phyloP scores from a whole-genome alignment of 2,797 vertebrate species.

The Labroides dimidiatus region DNA sequence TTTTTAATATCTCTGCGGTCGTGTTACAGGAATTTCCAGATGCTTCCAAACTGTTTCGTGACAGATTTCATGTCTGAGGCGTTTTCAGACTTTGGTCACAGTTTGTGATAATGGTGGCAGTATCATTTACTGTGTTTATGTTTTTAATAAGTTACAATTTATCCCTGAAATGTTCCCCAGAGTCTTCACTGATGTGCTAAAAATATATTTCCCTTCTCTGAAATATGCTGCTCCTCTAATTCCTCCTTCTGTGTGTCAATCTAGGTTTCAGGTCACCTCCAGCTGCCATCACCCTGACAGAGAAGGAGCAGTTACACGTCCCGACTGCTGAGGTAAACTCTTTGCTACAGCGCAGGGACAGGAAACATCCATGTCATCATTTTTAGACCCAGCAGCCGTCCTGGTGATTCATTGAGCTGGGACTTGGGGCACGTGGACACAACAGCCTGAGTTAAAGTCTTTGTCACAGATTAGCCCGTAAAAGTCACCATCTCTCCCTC shows the following conservation, averaged over 20 bases:
- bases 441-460: conserved; percentile 20
- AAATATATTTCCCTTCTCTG: neutral
- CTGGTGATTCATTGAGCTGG: conserved; percentile 29
- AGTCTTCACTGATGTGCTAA: no score
- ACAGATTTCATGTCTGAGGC: no score
- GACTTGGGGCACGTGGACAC: conserved; percentile 5
- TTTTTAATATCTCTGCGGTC: no score
- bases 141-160: no score
- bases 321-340: conserved; percentile 77
- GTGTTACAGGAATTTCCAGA: no score
- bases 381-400: conserved; percentile 25
- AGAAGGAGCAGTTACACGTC: conserved; percentile 77
- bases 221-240: conserved; percentile 1
- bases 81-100: no score
- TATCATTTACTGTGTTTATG: no score
- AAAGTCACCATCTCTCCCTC: neutral
- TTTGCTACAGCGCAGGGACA: conserved; percentile 15
- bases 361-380: conserved; percentile 41
- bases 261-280: conserved; percentile 70
- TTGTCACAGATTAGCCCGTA: conserved; percentile 8
- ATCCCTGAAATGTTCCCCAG: no score
- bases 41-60: no score
- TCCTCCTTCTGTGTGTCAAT: conserved; percentile 29
- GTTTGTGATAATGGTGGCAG: neutral
- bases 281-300: conserved; percentile 82